Evolutionary conservation across 2,113 vertebrate genomes (phyloP).

Genomic region (Stomatorhinus ivindoensis): DNA sequence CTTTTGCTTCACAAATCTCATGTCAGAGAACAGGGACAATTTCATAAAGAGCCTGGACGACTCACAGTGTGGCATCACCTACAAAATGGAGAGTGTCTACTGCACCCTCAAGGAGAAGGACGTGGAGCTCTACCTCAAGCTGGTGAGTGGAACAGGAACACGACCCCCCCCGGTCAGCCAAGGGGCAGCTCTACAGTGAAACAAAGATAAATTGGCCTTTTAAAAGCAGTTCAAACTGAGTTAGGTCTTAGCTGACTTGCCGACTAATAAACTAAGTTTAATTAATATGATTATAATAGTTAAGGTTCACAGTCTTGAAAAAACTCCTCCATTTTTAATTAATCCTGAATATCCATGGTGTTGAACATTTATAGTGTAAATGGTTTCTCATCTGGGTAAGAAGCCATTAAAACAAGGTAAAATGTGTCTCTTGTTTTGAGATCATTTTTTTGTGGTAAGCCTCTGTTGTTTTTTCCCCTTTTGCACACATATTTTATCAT

Average conservation of each 20-base stretch:
- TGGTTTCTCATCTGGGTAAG: not conserved
- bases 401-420: not conserved
- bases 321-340: not conserved
- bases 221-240: not conserved
- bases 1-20: constrained; percentile 96
- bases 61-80: constrained; percentile 94
- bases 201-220: not conserved
- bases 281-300: not conserved
- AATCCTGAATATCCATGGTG: not conserved
- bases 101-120: constrained; percentile 89
- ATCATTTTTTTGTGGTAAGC: not conserved
- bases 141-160: constrained; percentile 62
- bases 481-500: not conserved
- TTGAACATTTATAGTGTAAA: not conserved
- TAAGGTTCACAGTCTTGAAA: not conserved
- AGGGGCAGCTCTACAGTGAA: not conserved
- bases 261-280: not conserved
- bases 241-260: not conserved
- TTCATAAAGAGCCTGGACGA: constrained; percentile 98
- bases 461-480: not conserved
- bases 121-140: constrained; percentile 80
- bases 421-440: not conserved
- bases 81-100: constrained; percentile 96
- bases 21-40: constrained; percentile 96
- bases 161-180: not conserved